Evolutionary conservation across 2,797 vertebrate genomes (phyloP).

Genomic region (Sus cebifrons): DNA sequence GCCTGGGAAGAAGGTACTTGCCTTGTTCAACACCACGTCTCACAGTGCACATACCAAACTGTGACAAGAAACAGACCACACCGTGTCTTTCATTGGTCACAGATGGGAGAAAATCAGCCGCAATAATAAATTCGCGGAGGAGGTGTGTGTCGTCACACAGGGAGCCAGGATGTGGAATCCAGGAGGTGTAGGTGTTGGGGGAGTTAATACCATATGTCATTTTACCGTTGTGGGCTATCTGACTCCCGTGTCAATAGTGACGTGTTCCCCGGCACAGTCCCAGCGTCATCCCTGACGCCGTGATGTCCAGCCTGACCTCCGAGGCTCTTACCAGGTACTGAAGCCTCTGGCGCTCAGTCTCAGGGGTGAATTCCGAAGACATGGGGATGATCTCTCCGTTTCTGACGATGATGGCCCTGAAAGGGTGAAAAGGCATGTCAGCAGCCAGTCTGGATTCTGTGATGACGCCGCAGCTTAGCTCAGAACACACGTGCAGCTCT

Average conservation of each 20-base stretch:
- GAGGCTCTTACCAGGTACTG: constrained; percentile 96
- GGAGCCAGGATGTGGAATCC: constrained; percentile 51
- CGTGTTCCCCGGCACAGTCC: not conserved
- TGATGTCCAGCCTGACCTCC: not conserved
- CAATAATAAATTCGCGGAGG: constrained; percentile 43
- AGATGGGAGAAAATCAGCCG: constrained; percentile 70
- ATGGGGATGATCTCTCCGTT: constrained; percentile 96
- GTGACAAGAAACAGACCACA: not conserved
- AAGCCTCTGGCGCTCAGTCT: constrained; percentile 97
- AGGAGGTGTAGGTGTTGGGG: constrained; percentile 41
- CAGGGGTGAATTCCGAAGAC: constrained; percentile 99
- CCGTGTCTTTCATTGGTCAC: not conserved
- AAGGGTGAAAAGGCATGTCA: constrained; percentile 85
- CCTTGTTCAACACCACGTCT: not conserved
- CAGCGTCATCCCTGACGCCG: accelerated
- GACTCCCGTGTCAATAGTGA: not conserved
- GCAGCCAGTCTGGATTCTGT: not conserved
- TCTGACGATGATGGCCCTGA: constrained; percentile 97
- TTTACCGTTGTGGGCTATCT: not conserved
- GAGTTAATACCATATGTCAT: constrained; percentile 46
- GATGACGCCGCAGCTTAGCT: not conserved
- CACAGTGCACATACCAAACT: not conserved
- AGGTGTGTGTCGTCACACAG: constrained; percentile 18
- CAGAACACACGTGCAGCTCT: not conserved
- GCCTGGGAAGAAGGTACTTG: not conserved